A percentile compares a stretch with the other conserved stretches of the same genome.
Evolutionary conservation across 2,797 vertebrate genomes (phyloP).

Genomic region (Trachops cirrhosus): DNA sequence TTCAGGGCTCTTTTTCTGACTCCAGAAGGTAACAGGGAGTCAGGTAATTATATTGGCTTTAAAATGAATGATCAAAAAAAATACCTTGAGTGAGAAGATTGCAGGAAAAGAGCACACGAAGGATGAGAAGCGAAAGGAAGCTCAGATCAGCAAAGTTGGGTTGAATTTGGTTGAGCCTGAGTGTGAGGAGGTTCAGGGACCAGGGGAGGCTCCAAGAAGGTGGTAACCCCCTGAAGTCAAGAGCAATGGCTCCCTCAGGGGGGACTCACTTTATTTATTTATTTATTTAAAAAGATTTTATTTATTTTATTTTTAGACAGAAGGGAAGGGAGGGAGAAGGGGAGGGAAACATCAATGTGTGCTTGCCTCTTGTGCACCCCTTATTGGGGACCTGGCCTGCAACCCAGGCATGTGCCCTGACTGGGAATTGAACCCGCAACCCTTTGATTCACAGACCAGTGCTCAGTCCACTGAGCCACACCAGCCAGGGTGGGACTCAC

Average conservation of each 20-base stretch:
- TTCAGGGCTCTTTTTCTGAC: not conserved
- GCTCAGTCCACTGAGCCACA: too few relatives aligned
- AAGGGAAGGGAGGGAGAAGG: too few relatives aligned
- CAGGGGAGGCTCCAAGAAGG: not conserved
- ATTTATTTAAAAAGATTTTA: too few relatives aligned
- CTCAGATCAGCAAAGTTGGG: accelerated
- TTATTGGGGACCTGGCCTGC: too few relatives aligned
- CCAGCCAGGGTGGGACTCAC: not conserved
- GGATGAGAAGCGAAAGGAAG: not conserved
- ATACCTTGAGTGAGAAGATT: not conserved
- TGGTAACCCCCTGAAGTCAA: not conserved
- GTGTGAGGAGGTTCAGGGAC: not conserved
- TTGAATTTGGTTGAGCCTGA: not conserved
- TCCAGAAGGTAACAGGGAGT: not conserved
- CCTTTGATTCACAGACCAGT: too few relatives aligned
- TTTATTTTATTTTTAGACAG: too few relatives aligned
- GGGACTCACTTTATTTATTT: not conserved
- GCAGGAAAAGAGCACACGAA: not conserved
- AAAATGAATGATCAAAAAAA: not conserved
- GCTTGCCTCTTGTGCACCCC: too few relatives aligned
- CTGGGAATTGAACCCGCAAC: too few relatives aligned
- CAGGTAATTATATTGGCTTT: not conserved
- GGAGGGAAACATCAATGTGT: too few relatives aligned
- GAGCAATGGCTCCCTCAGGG: not conserved
- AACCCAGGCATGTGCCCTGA: too few relatives aligned